Percentiles rank a stretch among this genome's conserved stretches.
These are phyloP conservation scores for Cuniculus paca DNA, from an alignment of 2,797 vertebrate genomes.

Conservation along the genomic window DNA sequence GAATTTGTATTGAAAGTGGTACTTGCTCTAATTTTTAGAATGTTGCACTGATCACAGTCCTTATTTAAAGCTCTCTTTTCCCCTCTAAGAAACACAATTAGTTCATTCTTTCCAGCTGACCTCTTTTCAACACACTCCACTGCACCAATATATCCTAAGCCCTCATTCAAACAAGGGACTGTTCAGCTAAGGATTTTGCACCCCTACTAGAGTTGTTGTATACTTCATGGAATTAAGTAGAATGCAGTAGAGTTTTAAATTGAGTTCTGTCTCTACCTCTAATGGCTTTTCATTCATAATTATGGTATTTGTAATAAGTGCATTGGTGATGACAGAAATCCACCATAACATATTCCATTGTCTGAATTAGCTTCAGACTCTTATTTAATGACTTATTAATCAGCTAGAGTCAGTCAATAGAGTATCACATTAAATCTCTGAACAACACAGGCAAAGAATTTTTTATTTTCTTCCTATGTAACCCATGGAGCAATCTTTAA, in stretches of 20 bases:
- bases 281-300: constrained; percentile 77
- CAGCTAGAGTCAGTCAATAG: constrained; percentile 62
- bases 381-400: constrained; percentile 81
- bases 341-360: constrained; percentile 69
- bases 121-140: constrained; percentile 12
- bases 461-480: constrained; percentile 76
- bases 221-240: constrained; percentile 68
- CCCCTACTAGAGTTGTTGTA: constrained; percentile 22
- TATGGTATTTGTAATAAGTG: constrained; percentile 75
- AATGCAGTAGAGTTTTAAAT: constrained; percentile 72
- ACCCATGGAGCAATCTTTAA: constrained; percentile 70
- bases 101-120: constrained; percentile 43
- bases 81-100: constrained; percentile 40
- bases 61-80: constrained; percentile 49
- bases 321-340: constrained; percentile 77
- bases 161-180: constrained; percentile 40
- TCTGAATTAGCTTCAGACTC: constrained; percentile 73
- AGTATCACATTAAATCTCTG: constrained; percentile 70
- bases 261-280: constrained; percentile 63
- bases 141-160: background rate
- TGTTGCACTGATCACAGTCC: background rate
- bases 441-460: constrained; percentile 60
- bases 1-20: background rate
- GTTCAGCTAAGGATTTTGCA: constrained; percentile 43
- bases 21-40: constrained; percentile 19